Evolutionary conservation across 2,797 vertebrate species (phyloP).

Genomic region (Chelon labrosus): DNA sequence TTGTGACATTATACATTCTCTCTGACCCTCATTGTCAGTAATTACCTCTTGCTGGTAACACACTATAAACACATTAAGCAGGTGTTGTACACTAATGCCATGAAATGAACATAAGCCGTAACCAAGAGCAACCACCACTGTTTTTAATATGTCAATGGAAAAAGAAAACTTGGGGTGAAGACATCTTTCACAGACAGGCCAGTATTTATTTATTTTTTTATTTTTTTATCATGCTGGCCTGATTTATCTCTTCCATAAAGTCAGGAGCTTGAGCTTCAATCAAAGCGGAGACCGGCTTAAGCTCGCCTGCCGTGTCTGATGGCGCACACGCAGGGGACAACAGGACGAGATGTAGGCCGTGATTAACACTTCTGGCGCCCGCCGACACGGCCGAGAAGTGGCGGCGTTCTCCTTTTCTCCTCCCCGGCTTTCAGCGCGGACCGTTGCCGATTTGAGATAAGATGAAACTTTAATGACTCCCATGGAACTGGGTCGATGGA

Average conservation of each 20-base stretch:
- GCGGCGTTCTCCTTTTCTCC: conserved; percentile 24
- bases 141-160: not conserved
- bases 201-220: too few species aligned
- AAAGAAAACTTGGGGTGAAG: not conserved
- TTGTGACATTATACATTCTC: not conserved
- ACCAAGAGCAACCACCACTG: not conserved
- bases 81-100: conserved; percentile 6
- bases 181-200: not conserved
- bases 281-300: conserved; percentile 1
- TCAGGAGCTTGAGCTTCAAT: not conserved
- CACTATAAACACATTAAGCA: not conserved
- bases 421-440: conserved; percentile 28
- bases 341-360: conserved; percentile 24
- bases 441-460: conserved; percentile 47
- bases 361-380: conserved; percentile 56
- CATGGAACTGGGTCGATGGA: conserved; percentile 44
- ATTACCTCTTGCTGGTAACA: not conserved
- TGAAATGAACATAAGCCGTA: conserved; percentile 3
- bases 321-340: conserved; percentile 26
- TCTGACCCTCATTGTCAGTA: conserved; percentile 1
- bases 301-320: conserved; percentile 24
- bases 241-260: conserved; percentile 7
- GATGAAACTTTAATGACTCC: conserved; percentile 66
- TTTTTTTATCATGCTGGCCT: not conserved
- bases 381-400: conserved; percentile 14